Percentiles rank a stretch among this genome's conserved stretches.
Evolutionary conservation across 2,888 invertebrate genomes (phyloP).

Genomic region (Sinodicranocentrus sp.): DNA sequence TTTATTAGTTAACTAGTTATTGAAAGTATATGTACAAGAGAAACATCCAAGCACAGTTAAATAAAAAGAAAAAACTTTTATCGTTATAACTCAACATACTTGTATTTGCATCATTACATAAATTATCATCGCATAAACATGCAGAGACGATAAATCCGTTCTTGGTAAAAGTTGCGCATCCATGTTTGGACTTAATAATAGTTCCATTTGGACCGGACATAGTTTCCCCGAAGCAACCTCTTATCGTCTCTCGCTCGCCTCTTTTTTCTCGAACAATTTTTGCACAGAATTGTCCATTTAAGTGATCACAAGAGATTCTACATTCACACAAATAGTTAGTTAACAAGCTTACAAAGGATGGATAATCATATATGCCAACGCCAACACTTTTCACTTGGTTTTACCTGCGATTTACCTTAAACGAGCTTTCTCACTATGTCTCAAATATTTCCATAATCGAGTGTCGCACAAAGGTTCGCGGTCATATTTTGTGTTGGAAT

Average conservation of each 20-base stretch:
- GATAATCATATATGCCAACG: no score
- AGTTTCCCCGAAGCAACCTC: constrained; percentile 39
- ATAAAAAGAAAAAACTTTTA: no score
- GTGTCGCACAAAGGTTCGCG: constrained; percentile 49
- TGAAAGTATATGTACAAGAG: no score
- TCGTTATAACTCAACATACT: not conserved
- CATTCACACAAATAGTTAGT: no score
- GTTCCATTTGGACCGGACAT: not conserved
- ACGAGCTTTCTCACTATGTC: constrained; percentile 49
- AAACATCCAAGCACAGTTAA: no score
- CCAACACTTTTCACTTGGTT: no score
- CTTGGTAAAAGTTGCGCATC: constrained; percentile 8
- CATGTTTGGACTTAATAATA: not conserved
- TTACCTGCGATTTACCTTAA: no score
- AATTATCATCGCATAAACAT: constrained; percentile 44
- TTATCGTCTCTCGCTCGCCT: constrained; percentile 42
- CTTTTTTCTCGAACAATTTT: constrained; percentile 27
- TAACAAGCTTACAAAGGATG: no score
- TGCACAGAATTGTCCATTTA: constrained; percentile 15
- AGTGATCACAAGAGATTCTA: constrained; percentile 16
- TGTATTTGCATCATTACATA: constrained; percentile 28
- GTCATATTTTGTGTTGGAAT: constrained; percentile 34
- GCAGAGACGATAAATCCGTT: constrained; percentile 3
- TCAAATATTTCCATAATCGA: constrained; percentile 48
- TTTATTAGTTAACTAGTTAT: no score